Conservation (phyloP, 2,797 vertebrate genomes). For the Echiichthys vipera region DNA sequence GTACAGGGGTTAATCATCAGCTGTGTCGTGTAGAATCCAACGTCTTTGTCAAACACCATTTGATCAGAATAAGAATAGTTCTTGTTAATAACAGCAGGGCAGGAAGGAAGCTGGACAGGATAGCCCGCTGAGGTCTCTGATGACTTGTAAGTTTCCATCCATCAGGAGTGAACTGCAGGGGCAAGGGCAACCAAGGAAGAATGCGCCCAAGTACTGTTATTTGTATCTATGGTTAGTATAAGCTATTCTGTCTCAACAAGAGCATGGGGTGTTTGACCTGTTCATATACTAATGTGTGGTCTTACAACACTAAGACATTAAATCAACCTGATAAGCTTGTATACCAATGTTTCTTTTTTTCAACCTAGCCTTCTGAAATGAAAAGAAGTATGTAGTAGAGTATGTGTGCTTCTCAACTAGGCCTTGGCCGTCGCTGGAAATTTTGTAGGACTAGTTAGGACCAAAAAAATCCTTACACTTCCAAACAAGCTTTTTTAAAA, state of each 20-base stretch:
- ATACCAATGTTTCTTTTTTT: neutral
- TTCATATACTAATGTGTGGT: neutral
- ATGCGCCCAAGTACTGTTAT: neutral
- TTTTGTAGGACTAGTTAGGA: neutral
- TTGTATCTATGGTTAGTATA: neutral
- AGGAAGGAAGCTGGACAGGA: constrained; percentile 20
- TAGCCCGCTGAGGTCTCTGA: constrained; percentile 4
- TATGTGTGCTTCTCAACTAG: too few species aligned
- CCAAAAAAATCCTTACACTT: too few species aligned
- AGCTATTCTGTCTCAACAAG: neutral
- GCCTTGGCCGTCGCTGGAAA: too few species aligned
- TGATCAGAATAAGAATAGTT: constrained; percentile 27
- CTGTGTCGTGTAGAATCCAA: constrained; percentile 7
- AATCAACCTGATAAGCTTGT: neutral
- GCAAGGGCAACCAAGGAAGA: constrained; percentile 9
- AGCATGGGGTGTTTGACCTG: neutral
- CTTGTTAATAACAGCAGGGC: constrained; percentile 22
- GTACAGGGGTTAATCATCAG: constrained; percentile 1
- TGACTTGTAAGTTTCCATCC: constrained; percentile 1
- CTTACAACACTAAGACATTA: neutral
- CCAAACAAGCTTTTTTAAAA: too few species aligned
- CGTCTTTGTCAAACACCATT: constrained; percentile 20
- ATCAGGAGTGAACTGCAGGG: neutral
- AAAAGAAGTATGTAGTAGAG: too few species aligned
- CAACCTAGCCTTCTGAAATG: neutral